Base-by-base conservation (phyloP, 2,113 vertebrate species). In the Tragelaphus strepsiceros region DNA sequence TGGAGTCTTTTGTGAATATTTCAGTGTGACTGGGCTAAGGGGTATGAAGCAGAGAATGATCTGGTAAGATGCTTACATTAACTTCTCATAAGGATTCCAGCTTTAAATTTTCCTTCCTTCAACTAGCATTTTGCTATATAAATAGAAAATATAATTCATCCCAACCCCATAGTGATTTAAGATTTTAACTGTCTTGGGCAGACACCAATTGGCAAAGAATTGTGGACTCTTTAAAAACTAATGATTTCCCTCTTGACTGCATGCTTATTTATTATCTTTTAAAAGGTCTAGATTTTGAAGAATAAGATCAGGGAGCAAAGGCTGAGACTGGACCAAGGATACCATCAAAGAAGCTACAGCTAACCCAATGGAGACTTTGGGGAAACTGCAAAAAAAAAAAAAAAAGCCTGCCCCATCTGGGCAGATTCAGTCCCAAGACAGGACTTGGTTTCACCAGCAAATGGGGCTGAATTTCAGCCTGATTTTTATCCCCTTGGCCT, bases 141-240 rank as follows among this genome's bases (percentile, higher is more conserved):
- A 30, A 67, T 17, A 88, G 28, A 90, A 91, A 91, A 87, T 93
- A 71, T 32, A 89, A 86, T 28, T 64, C 51, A 92, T 39, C 22
- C 61, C 51, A 49, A 87, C 32, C 19, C 9, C 7, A 3, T n/a
- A 8, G 90, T 84, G 46, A 83, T 74, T 78, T 82, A 91, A 77
- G 32, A 91, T 89, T 85, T 89, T 85, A 95, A 93, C 16, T 56
- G 51, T 13, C 5, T 88, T 94, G 17, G 49, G 28, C 56, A 96
- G 74, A 90, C 67, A 87, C 26, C 10, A 21, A 19, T 24, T 59
- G 35, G 67, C 91, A 96, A 96, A 87, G 35, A 80, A 90, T n/a
- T 53, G 51, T 51, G 30, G 24, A 30, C 39, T 4, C 32, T 77
- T 67, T 77, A 82, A 83, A 59, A 80, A 53, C 8, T 7, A 62